Evolutionary conservation across 2,888 invertebrate genomes (phyloP), one percentile per base, ranked within the genome.

Genomic region (Erebia aethiops): DNA sequence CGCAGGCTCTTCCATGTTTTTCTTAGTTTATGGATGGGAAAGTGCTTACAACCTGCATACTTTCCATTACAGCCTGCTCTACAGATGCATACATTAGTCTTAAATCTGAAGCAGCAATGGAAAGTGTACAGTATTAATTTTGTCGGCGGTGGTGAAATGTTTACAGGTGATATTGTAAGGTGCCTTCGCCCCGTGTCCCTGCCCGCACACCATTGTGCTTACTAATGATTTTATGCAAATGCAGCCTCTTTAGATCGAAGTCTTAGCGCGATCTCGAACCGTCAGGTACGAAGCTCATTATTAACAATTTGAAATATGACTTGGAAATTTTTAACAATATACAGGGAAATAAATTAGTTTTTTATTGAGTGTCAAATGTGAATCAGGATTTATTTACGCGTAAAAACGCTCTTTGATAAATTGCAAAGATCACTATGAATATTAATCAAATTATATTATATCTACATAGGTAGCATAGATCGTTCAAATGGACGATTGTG

Each of bases 141-240:
- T 70, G 26, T 70, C 78, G 71, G 74, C 64, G 43, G 78, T 84
- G 79, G 81, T 82, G 79, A 78, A 77, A 84, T 84, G 81, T 87
- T 85, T 84, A 81, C 82, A 84, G 84, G 86, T 83, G 81, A 86
- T 84, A 84, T 89, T 87, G 86, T 88, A 87, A 88, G 88, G 88
- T 89, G 91, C 88, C 87, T 85, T 90, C 87, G 84, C 82, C 82
- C 85, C 90, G 87, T 92, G 91, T 92, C 92, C 91, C 91, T 90
- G 89, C 90, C 87, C 87, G 91, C 85, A 84, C 88, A 87, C 91
- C 92, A 92, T 93, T 93, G 93, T 93, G 93, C 92, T 92, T 92
- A 91, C 93, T 93, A 92, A 93, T 92, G 93, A 93, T 92, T 93
- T 93, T 93, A 93, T 93, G 93, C 93, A 93, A 92, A 93, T 93